These are phyloP conservation scores for Synanthedon tipuliformis DNA, from an alignment of 2,888 invertebrate species.

Conservation along the genomic window DNA sequence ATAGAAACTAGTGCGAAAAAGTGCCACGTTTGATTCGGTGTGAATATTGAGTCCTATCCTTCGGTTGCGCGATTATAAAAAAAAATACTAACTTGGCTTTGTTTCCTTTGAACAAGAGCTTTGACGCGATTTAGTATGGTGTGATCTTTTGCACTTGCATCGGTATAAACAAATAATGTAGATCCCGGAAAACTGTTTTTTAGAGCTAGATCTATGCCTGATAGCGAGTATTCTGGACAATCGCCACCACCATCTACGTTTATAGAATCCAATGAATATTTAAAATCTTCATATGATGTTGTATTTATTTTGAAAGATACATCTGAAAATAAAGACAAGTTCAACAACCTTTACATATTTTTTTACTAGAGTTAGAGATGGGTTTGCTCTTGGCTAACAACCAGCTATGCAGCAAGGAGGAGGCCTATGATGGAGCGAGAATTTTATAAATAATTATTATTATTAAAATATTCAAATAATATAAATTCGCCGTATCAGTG, in stretches of 20 bases:
- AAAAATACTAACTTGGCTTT: neutral
- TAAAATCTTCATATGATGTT: neutral
- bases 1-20: too few species aligned
- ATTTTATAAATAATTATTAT: too few species aligned
- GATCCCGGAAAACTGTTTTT: constrained; percentile 16
- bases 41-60: too few species aligned
- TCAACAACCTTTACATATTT: too few species aligned
- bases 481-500: too few species aligned
- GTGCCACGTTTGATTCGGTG: too few species aligned
- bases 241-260: constrained; percentile 4
- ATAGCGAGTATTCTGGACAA: constrained; percentile 18
- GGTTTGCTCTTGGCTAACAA: too few species aligned
- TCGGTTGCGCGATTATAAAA: neutral
- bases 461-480: too few species aligned
- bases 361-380: too few species aligned
- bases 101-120: neutral
- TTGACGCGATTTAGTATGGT: constrained; percentile 6
- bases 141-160: constrained; percentile 21
- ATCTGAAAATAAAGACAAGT: neutral
- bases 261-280: constrained; percentile 2
- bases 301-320: neutral
- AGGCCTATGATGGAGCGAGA: too few species aligned
- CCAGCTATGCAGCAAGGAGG: too few species aligned
- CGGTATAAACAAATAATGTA: constrained; percentile 24
- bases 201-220: constrained; percentile 17